Conservation (phyloP, 2,888 invertebrate genomes). For the Limulus polyphemus region DNA sequence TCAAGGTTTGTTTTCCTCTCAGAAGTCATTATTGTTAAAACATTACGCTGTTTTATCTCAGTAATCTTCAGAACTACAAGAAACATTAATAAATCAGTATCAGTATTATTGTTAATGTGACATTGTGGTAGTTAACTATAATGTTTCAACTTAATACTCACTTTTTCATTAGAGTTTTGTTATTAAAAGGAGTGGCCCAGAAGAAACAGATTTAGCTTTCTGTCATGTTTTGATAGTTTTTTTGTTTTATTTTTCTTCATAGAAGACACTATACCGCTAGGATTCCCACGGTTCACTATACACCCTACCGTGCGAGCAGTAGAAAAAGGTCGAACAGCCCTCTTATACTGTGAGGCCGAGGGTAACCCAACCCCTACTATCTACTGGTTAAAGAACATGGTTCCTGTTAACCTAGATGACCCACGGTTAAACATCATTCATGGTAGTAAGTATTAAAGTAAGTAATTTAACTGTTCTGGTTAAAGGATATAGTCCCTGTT, state of each 20-base stretch:
- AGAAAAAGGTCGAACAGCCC: conserved; percentile 83
- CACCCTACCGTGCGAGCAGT: conserved; percentile 86
- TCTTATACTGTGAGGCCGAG: conserved; percentile 73
- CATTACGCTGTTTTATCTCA: too few species aligned
- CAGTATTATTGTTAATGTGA: too few species aligned
- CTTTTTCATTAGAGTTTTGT: too few species aligned
- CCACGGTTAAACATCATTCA: conserved; percentile 72
- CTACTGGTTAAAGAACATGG: conserved; percentile 84
- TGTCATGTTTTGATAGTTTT: too few species aligned
- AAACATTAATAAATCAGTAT: too few species aligned
- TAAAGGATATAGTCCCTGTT: conserved; percentile 80
- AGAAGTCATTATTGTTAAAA: too few species aligned
- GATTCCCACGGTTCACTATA: conserved; percentile 79
- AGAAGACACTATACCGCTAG: conserved; percentile 76
- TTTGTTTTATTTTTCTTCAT: conserved; percentile 27
- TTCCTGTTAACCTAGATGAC: conserved; percentile 71
- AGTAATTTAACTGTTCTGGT: conserved; percentile 51
- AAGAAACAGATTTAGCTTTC: too few species aligned
- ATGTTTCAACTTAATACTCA: too few species aligned
- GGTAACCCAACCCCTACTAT: conserved; percentile 68
- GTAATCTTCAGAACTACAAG: too few species aligned
- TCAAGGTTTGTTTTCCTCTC: too few species aligned
- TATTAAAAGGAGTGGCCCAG: too few species aligned
- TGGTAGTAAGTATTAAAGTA: conserved; percentile 47
- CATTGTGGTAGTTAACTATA: too few species aligned